Percentiles rank a stretch among this genome's conserved stretches.
phyloP scores from a whole-genome alignment of 2,113 vertebrate species.

The Delphinapterus leucas region DNA sequence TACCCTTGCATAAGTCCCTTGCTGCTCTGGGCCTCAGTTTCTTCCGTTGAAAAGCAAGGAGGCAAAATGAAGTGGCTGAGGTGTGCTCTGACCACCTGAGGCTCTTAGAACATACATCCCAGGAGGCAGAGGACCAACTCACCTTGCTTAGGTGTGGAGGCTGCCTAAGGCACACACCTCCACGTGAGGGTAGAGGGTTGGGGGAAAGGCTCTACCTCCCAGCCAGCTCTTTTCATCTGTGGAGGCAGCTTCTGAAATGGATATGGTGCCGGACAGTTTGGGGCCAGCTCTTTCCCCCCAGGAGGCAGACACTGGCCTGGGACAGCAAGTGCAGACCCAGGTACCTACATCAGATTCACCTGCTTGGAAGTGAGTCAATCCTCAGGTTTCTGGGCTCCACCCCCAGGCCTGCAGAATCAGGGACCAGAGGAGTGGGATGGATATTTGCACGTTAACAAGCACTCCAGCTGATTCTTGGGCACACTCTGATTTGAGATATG shows the following conservation, averaged over 20 bases:
- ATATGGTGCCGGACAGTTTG: background rate
- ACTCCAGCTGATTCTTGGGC: background rate
- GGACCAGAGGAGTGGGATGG: background rate
- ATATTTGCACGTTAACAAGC: background rate
- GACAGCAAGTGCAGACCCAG: background rate
- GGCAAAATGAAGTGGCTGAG: background rate
- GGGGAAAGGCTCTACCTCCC: background rate
- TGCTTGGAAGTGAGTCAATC: background rate
- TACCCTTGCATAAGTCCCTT: background rate
- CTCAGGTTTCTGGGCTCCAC: background rate
- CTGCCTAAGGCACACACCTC: background rate
- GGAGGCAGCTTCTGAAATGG: background rate
- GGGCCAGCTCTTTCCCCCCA: background rate
- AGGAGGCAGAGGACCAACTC: background rate
- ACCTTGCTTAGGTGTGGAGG: background rate
- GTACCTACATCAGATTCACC: background rate
- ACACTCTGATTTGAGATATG: background rate
- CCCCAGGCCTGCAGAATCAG: background rate
- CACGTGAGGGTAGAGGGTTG: rapidly evolving
- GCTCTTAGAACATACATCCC: background rate
- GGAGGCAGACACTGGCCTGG: background rate
- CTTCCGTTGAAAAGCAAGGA: background rate
- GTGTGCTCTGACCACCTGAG: background rate
- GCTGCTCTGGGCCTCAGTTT: background rate
- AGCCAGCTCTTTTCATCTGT: background rate